Conservation (phyloP, 2,797 vertebrate species). For the Parotocinclus haroldoi region DNA sequence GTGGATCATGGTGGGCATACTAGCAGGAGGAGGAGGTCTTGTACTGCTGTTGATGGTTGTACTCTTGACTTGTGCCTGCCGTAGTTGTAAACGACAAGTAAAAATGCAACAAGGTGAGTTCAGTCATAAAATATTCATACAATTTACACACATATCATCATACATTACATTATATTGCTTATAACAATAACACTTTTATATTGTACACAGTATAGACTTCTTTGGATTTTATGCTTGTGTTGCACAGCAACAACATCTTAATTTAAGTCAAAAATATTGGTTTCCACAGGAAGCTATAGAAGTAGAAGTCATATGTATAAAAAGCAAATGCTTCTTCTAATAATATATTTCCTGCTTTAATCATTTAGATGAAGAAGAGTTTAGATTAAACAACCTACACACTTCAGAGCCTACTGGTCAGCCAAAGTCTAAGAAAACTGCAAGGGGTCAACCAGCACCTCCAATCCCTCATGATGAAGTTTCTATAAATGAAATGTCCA, state of each 20-base stretch:
- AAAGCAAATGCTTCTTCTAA: too few species aligned
- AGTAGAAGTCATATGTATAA: too few species aligned
- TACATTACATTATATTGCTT: too few species aligned
- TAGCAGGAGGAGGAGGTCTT: conserved; percentile 51
- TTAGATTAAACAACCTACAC: conserved; percentile 13
- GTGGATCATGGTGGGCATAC: conserved; percentile 47
- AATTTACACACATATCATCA: too few species aligned
- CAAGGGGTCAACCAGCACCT: conserved; percentile 43
- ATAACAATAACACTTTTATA: too few species aligned
- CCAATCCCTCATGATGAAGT: conserved; percentile 23
- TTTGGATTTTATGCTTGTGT: too few species aligned
- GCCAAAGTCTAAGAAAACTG: conserved; percentile 33
- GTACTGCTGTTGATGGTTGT: conserved; percentile 10
- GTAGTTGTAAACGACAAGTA: conserved; percentile 29
- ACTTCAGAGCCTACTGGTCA: not conserved
- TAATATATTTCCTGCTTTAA: too few species aligned
- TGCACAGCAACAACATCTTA: too few species aligned
- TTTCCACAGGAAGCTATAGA: too few species aligned
- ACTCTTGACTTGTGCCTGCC: conserved; percentile 19
- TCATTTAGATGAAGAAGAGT: conserved; percentile 37
- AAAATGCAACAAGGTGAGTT: conserved; percentile 1
- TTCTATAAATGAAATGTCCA: not conserved
- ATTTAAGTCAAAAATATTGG: too few species aligned
- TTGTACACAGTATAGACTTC: too few species aligned
- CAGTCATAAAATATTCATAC: too few species aligned